Percentiles rank a stretch among this genome's conserved stretches.
phyloP scores from a whole-genome alignment of 2,888 invertebrate genomes.

The Pristionchus japonicus region DNA sequence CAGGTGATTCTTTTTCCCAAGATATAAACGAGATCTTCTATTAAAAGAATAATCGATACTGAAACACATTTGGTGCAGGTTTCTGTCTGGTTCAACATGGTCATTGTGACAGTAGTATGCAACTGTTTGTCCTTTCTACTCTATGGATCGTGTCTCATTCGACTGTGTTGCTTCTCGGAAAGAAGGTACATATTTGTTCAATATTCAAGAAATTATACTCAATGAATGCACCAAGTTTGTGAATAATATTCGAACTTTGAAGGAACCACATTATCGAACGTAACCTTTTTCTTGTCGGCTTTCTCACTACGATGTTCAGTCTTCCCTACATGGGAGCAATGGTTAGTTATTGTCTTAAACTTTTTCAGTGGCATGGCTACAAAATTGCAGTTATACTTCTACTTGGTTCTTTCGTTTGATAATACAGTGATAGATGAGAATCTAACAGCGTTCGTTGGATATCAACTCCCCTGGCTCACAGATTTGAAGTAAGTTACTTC shows the following conservation, averaged over 20 bases:
- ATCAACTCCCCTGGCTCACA: neutral
- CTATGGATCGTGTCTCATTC: neutral
- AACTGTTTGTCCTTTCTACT: neutral
- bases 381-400: neutral
- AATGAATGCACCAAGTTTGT: neutral
- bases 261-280: neutral
- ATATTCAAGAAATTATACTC: too few species aligned
- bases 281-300: neutral
- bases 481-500: neutral
- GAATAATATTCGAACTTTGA: neutral
- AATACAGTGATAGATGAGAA: neutral
- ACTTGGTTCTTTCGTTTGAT: neutral
- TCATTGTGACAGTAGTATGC: neutral
- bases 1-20: neutral
- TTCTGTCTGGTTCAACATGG: constrained; percentile 1
- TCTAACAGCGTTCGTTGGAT: neutral
- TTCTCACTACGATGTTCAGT: neutral
- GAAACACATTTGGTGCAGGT: too few species aligned
- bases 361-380: too few species aligned
- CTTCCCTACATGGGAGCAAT: neutral
- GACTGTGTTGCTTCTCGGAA: neutral
- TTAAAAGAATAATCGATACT: too few species aligned
- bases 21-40: too few species aligned
- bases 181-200: neutral
- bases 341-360: too few species aligned